Base-by-base conservation (phyloP, 2,113 vertebrate species). In the Oplegnathus fasciatus region DNA sequence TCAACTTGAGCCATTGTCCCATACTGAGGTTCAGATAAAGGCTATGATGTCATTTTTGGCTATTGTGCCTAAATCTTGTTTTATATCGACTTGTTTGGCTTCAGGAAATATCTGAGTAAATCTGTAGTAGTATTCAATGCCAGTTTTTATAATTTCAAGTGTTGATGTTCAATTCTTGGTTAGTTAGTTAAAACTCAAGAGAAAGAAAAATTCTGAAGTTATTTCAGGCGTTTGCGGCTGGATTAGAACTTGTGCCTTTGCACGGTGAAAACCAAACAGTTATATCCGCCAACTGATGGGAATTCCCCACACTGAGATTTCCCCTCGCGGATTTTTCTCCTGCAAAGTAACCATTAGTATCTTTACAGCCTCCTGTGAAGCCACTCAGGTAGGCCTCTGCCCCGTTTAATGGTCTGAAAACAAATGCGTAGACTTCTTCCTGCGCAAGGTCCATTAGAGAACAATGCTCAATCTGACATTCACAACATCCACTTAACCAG, bases 401-500 rank as follows among this genome's bases (percentile, higher is more conserved):
- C 75, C 78, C 64, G 44, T 76, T 74, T 89, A 93, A 95, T 93
- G 86, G 82, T 76, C 88, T 83, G 85, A 90, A 92, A 92, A 88
- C 78, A 69, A 73, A 78, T 77, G 64, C 66, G 1, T 11, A 55
- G 84, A 77, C 65, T 42, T 69, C 84, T 75, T 75, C 60, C 72
- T 81, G 80, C 13, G 32, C 75, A 57, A 84, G 89, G 58, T 88
- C 92, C 90, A 93, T 93, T 92, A 93, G 71, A 81, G 86, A 89
- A 86, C 85, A 86, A 90, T 82, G 88, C 86, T 92, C 87, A 77
- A 65, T 86, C 86, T 84, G 74, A 92, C 92, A 86, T 88, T 89
- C 88, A 89, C 83, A 22, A 78, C 86, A 74, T 88, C 82, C 92
- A 89, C 91, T 94, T 93, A 91, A 83, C 84, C 68, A 22, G 34